Conservation (phyloP, 1,140 invertebrate genomes). For the Halesus radiatus region DNA sequence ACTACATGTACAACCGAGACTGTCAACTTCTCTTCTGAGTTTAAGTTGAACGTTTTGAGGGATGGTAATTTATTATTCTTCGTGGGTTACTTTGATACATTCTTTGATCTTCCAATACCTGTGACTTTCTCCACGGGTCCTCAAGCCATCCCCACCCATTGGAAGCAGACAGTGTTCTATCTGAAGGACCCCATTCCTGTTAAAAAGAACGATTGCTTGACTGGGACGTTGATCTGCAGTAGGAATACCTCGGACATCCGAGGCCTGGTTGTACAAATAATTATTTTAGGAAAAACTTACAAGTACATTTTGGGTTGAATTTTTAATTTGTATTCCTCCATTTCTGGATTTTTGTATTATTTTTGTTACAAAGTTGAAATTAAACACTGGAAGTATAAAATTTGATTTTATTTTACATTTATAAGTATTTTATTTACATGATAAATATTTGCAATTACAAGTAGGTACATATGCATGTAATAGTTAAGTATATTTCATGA, state of each 20-base stretch:
- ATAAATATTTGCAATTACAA: conserved; percentile 43
- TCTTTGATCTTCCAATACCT: conserved; percentile 81
- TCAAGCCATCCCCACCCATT: conserved; percentile 86
- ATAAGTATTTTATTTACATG: conserved; percentile 47
- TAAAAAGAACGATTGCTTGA: conserved; percentile 80
- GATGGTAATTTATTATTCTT: conserved; percentile 88
- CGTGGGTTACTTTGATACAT: conserved; percentile 94
- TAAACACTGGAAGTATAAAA: conserved; percentile 44
- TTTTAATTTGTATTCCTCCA: conserved; percentile 4
- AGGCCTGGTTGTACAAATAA: conserved; percentile 64
- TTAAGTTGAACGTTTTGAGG: conserved; percentile 79
- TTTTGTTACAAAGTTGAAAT: conserved; percentile 29
- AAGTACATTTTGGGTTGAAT: conserved; percentile 66
- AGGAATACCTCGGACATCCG: conserved; percentile 66
- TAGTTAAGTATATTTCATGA: conserved; percentile 4
- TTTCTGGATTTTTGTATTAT: conserved; percentile 5
- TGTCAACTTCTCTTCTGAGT: conserved; percentile 85
- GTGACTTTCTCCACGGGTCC: conserved; percentile 84
- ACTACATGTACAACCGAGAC: conserved; percentile 86
- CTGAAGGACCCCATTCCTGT: conserved; percentile 81
- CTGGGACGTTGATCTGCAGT: conserved; percentile 75
- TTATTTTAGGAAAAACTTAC: conserved; percentile 67
- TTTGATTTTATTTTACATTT: conserved; percentile 62
- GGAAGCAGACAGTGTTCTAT: conserved; percentile 97
- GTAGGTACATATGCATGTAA: conserved; percentile 16